These are phyloP conservation scores for Lophura nycthemera DNA, from an alignment of 2,113 vertebrate genomes.

Conservation along the genomic window DNA sequence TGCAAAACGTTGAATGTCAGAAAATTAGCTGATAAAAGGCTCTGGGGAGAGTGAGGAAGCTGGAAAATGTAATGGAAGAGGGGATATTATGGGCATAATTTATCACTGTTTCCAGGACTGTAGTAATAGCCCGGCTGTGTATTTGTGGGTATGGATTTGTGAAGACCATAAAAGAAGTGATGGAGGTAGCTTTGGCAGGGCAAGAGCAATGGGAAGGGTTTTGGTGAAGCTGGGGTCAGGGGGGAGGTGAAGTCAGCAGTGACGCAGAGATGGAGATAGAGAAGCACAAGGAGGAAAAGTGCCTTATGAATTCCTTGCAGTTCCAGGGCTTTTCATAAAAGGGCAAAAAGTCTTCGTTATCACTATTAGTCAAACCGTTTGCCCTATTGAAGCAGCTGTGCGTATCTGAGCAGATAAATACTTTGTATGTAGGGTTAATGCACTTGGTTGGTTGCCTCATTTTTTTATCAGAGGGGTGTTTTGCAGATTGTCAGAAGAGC, in stretches of 20 bases:
- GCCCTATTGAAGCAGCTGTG: background rate
- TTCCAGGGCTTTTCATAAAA: background rate
- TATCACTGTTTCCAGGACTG: background rate
- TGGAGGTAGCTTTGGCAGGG: background rate
- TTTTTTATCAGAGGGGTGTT: background rate
- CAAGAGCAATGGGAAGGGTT: background rate
- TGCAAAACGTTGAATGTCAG: background rate
- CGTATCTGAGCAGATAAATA: background rate
- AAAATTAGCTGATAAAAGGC: constrained; percentile 29
- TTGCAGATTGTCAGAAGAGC: background rate
- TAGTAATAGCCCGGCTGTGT: background rate
- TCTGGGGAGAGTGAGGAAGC: background rate
- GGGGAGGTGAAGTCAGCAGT: background rate
- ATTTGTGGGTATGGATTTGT: background rate
- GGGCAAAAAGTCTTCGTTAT: background rate
- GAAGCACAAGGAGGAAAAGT: background rate
- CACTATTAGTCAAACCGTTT: background rate
- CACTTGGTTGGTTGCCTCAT: background rate
- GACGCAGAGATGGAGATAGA: background rate
- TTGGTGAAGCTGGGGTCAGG: background rate
- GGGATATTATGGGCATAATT: background rate
- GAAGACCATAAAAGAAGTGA: background rate
- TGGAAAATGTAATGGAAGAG: background rate
- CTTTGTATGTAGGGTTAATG: background rate
- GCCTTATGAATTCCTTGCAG: background rate